These are phyloP conservation scores for Columba guinea DNA, from an alignment of 2,797 vertebrate species.

Conservation along the genomic window DNA sequence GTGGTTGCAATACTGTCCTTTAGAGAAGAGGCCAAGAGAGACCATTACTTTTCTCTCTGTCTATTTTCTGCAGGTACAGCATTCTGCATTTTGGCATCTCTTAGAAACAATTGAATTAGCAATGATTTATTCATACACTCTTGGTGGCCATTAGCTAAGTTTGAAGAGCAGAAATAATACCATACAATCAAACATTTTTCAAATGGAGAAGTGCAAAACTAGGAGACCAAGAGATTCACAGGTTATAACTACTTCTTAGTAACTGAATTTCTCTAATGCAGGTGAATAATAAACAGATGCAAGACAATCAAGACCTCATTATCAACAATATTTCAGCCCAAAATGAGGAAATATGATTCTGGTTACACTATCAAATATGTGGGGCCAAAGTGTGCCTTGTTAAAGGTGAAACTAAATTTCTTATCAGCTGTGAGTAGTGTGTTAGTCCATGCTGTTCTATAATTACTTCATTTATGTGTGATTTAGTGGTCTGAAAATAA, in stretches of 20 bases:
- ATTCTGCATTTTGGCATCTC: background rate
- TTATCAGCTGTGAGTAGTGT: background rate
- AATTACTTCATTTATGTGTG: background rate
- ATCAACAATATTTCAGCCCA: background rate
- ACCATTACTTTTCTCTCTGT: background rate
- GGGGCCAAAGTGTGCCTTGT: background rate
- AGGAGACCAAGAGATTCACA: background rate
- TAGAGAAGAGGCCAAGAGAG: background rate
- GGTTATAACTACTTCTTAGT: background rate
- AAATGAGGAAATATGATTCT: background rate
- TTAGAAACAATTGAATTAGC: background rate
- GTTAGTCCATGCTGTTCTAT: background rate
- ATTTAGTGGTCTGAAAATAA: background rate
- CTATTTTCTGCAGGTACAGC: background rate
- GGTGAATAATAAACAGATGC: background rate
- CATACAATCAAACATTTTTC: background rate
- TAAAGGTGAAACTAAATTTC: background rate
- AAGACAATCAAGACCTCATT: background rate
- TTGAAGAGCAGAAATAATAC: background rate
- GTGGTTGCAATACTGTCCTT: background rate
- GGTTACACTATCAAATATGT: background rate
- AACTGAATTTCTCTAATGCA: background rate
- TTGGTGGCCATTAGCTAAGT: background rate
- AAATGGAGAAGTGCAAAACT: background rate
- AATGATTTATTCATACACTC: background rate